Evolutionary conservation across 2,888 invertebrate species (phyloP).

Genomic region (Myopa tessellatipennis): DNA sequence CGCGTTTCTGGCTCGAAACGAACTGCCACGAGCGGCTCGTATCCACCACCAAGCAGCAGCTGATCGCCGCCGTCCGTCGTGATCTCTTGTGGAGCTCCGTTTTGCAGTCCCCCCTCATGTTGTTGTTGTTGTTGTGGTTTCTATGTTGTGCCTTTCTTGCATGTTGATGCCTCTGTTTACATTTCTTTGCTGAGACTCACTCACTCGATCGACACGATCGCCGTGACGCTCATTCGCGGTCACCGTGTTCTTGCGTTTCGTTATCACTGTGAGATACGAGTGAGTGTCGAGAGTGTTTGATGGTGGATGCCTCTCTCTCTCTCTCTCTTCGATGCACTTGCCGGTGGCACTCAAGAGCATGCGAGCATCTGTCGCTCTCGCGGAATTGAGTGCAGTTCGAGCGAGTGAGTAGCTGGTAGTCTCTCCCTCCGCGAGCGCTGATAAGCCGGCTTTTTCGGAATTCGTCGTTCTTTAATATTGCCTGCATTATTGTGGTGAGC

Average conservation of each 20-base stretch:
- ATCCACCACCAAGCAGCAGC: constrained; percentile 32
- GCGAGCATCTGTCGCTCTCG: background rate
- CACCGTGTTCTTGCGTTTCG: background rate
- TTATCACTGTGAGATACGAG: background rate
- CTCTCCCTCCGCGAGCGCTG: background rate
- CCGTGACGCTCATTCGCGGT: background rate
- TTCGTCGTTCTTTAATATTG: background rate
- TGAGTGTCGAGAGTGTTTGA: background rate
- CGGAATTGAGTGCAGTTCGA: background rate
- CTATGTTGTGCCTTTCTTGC: constrained; percentile 14
- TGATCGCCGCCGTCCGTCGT: constrained; percentile 9
- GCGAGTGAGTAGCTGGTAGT: background rate
- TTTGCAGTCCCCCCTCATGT: background rate
- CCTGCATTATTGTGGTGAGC: background rate
- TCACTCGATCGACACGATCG: background rate
- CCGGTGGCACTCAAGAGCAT: too few species aligned
- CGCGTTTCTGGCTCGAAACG: constrained; percentile 53
- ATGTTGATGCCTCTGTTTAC: constrained; percentile 22
- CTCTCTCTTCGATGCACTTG: too few species aligned
- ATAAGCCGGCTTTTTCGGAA: constrained; percentile 31
- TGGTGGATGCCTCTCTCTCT: too few species aligned
- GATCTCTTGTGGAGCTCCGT: constrained; percentile 23
- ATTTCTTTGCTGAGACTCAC: constrained; percentile 10
- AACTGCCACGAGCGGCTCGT: constrained; percentile 43
- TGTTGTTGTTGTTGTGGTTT: constrained; percentile 19